Conservation (phyloP, 1,140 invertebrate species). For the Rhagoletis zephyria region DNA sequence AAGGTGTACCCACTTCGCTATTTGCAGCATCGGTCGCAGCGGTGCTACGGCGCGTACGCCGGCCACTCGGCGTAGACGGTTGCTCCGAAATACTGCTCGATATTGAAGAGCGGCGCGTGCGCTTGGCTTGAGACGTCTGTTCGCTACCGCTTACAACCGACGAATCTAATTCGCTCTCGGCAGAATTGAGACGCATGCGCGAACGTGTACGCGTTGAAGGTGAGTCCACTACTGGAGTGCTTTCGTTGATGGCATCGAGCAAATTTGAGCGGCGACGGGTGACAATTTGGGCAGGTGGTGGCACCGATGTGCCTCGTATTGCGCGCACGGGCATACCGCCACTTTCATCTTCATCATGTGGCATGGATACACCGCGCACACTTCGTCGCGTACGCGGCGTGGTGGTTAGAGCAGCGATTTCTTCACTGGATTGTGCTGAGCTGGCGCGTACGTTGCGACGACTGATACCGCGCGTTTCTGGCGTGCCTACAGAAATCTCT, state of each 20-base stretch:
- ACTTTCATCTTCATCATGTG: not conserved
- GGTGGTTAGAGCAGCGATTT: not conserved
- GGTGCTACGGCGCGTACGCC: slow-evolving; percentile 29
- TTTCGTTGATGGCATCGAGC: slow-evolving; percentile 65
- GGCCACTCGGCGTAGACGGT: slow-evolving; percentile 19
- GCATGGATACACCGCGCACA: slow-evolving; percentile 17
- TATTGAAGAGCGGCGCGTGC: slow-evolving; percentile 51
- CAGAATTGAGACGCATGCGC: slow-evolving; percentile 58
- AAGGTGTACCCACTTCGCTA: slow-evolving; percentile 29
- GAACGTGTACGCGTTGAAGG: slow-evolving; percentile 61
- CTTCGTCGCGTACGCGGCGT: slow-evolving; percentile 57
- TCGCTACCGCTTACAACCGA: slow-evolving; percentile 38
- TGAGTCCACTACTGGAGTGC: slow-evolving; percentile 51
- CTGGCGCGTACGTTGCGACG: slow-evolving; percentile 30
- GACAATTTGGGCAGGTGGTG: slow-evolving; percentile 54
- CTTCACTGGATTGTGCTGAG: not conserved
- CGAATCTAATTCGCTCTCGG: slow-evolving; percentile 54
- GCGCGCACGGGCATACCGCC: not conserved
- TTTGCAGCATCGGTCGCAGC: not conserved
- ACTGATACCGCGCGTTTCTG: not conserved
- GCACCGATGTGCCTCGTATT: slow-evolving; percentile 47
- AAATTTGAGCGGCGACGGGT: slow-evolving; percentile 50
- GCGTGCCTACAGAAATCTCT: not conserved
- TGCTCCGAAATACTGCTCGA: slow-evolving; percentile 53
- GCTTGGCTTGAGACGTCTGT: slow-evolving; percentile 47